Percentiles rank a stretch among this genome's conserved stretches.
Evolutionary conservation across 2,888 invertebrate species (phyloP).

Genomic region (Cheilosia grossa): DNA sequence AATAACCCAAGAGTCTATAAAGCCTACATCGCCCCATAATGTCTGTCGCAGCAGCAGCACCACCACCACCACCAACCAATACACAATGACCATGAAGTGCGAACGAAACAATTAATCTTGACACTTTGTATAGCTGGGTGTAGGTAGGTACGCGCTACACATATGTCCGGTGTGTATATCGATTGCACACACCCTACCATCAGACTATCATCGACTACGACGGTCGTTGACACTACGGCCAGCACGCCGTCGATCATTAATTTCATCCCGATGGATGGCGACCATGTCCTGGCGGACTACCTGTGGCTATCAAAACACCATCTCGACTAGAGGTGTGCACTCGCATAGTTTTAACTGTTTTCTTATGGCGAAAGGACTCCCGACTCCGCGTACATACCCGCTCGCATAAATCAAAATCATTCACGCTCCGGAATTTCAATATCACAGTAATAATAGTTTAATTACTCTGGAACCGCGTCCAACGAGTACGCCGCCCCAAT

Average conservation of each 20-base stretch:
- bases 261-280: constrained; percentile 55
- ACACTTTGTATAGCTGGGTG: constrained; percentile 77
- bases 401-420: constrained; percentile 82
- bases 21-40: constrained; percentile 5
- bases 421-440: constrained; percentile 79
- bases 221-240: constrained; percentile 69
- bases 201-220: background rate
- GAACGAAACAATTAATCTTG: constrained; percentile 82
- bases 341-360: constrained; percentile 38
- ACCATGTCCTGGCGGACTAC: constrained; percentile 75
- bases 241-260: constrained; percentile 71
- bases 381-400: background rate
- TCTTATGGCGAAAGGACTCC: constrained; percentile 30
- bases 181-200: constrained; percentile 48
- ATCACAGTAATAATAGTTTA: constrained; percentile 74
- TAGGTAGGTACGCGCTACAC: constrained; percentile 1
- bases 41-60: too few species aligned
- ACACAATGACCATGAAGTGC: constrained; percentile 77
- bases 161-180: constrained; percentile 27
- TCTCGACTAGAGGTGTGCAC: constrained; percentile 74
- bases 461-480: constrained; percentile 64
- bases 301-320: constrained; percentile 81
- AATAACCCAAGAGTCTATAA: constrained; percentile 56
- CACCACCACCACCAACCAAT: background rate
- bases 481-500: constrained; percentile 43